Percentiles rank a stretch among this genome's conserved stretches.
These are phyloP conservation scores for Hippocampus abdominalis DNA, from an alignment of 2,113 vertebrate species.

Conservation along the genomic window DNA sequence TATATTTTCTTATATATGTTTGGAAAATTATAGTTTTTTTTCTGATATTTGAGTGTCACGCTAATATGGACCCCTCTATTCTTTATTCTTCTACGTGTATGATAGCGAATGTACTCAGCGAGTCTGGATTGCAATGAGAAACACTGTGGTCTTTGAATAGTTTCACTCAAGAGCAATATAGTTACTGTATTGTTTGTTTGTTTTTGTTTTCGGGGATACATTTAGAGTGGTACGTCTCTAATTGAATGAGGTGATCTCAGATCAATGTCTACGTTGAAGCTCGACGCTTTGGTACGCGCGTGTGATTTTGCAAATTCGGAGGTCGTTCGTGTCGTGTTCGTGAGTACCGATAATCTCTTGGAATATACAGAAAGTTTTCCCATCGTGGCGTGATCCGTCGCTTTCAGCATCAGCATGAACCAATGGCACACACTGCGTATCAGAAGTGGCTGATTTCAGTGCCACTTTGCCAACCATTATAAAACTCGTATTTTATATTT, in stretches of 20 bases:
- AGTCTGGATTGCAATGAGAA: constrained; percentile 59
- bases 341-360: constrained; percentile 35
- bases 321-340: constrained; percentile 45
- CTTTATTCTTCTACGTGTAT: constrained; percentile 66
- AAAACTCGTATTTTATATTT: constrained; percentile 22
- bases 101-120: constrained; percentile 65
- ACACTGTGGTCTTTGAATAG: constrained; percentile 68
- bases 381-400: background rate
- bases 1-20: constrained; percentile 73
- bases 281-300: constrained; percentile 44
- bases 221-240: constrained; percentile 37
- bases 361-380: constrained; percentile 33
- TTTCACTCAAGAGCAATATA: constrained; percentile 69
- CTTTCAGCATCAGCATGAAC: constrained; percentile 22
- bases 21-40: constrained; percentile 49
- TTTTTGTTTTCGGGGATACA: constrained; percentile 19
- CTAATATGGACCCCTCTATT: constrained; percentile 44
- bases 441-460: constrained; percentile 8
- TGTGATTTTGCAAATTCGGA: constrained; percentile 47
- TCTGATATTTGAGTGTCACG: constrained; percentile 54
- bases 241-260: constrained; percentile 40
- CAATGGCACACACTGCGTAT: constrained; percentile 3
- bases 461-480: constrained; percentile 38
- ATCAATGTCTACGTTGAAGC: constrained; percentile 38
- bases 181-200: constrained; percentile 22